Evolutionary conservation across 1,140 invertebrate species (phyloP).

Genomic region (Euglossa dilemma): DNA sequence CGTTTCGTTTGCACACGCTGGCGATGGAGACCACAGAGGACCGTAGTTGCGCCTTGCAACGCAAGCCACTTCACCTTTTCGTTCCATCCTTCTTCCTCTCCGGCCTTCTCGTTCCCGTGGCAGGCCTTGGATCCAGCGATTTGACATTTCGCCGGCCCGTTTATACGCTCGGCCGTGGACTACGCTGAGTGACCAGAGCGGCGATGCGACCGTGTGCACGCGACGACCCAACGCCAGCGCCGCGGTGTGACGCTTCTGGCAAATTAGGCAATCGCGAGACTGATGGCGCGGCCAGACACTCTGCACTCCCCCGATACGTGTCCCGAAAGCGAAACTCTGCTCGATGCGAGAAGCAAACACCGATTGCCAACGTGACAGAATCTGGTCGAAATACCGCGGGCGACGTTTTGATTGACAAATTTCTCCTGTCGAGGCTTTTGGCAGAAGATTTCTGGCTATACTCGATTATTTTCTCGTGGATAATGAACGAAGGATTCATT

Average conservation of each 20-base stretch:
- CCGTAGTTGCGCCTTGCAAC: conserved; percentile 51
- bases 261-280: conserved; percentile 26
- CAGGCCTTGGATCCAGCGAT: conserved; percentile 75
- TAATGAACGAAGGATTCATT: too few species aligned
- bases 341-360: background rate
- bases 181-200: background rate
- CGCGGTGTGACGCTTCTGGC: background rate
- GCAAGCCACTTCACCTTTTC: conserved; percentile 66
- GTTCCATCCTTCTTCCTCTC: conserved; percentile 49
- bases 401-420: background rate
- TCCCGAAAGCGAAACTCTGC: background rate
- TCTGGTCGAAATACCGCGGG: background rate
- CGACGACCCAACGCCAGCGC: background rate
- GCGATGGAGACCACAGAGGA: conserved; percentile 29
- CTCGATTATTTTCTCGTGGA: too few species aligned
- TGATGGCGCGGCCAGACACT: too few species aligned
- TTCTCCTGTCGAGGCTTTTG: too few species aligned
- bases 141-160: conserved; percentile 78
- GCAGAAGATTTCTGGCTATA: too few species aligned
- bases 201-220: background rate
- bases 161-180: conserved; percentile 59
- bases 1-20: conserved; percentile 41
- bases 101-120: conserved; percentile 33
- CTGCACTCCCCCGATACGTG: background rate
- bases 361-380: background rate